phyloP scores from a whole-genome alignment of 2,113 vertebrate genomes.

The Egretta garzetta region DNA sequence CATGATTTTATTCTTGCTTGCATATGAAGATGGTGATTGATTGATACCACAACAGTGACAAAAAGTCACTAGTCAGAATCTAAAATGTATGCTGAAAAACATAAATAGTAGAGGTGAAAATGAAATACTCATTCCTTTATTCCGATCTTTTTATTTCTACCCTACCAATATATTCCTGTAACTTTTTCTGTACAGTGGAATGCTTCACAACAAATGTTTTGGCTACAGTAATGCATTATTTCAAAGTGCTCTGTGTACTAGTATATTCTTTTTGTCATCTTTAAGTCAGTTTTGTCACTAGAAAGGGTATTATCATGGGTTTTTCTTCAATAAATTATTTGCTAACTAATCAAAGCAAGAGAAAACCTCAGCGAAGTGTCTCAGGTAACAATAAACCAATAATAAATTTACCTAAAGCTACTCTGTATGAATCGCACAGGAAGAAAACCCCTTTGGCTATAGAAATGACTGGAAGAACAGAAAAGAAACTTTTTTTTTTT shows the following conservation, averaged over 20 bases:
- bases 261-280: neutral
- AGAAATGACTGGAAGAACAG: constrained; percentile 9
- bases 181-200: neutral
- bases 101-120: constrained; percentile 27
- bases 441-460: neutral
- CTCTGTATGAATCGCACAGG: neutral
- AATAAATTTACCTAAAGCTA: neutral
- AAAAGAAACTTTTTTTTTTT: neutral
- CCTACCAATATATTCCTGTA: neutral
- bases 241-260: neutral
- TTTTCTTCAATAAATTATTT: constrained; percentile 18
- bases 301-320: neutral
- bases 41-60: neutral
- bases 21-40: neutral
- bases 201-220: neutral
- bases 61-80: constrained; percentile 10
- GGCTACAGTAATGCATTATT: neutral
- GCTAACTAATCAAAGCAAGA: constrained; percentile 9
- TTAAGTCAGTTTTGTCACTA: constrained; percentile 33
- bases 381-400: neutral
- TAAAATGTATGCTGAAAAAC: neutral
- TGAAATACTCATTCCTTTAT: neutral
- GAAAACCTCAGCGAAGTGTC: neutral
- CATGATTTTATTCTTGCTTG: constrained; percentile 4
- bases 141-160: constrained; percentile 10